These are phyloP conservation scores for Epinotia nisella DNA, from an alignment of 2,888 invertebrate genomes.

Conservation along the genomic window DNA sequence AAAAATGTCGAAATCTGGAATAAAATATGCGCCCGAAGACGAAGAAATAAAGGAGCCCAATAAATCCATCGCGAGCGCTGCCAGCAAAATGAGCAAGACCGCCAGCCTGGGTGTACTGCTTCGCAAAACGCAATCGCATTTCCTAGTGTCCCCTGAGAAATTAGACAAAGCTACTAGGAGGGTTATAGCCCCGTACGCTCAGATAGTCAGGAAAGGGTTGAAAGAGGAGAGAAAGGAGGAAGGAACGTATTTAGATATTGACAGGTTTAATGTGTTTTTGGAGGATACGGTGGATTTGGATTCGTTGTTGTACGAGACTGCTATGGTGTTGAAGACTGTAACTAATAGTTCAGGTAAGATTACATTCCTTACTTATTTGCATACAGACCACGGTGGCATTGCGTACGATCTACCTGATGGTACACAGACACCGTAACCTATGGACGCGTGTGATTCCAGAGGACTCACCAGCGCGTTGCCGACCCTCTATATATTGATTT, in stretches of 20 bases:
- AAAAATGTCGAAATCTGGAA: background rate
- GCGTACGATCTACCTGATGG: too few relatives aligned
- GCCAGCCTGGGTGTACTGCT: slow-evolving; percentile 43
- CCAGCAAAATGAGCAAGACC: background rate
- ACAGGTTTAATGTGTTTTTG: slow-evolving; percentile 78
- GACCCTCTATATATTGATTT: too few relatives aligned
- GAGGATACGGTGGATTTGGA: slow-evolving; percentile 84
- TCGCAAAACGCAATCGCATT: slow-evolving; percentile 70
- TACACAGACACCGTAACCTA: too few relatives aligned
- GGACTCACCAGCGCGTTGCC: too few relatives aligned
- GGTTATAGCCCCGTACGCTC: slow-evolving; percentile 86
- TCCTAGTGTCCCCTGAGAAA: slow-evolving; percentile 74
- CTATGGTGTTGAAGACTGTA: slow-evolving; percentile 82
- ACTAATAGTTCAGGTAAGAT: slow-evolving; percentile 82
- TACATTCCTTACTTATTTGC: too few relatives aligned
- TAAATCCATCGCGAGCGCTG: background rate
- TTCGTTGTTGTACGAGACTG: slow-evolving; percentile 83
- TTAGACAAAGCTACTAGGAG: slow-evolving; percentile 82
- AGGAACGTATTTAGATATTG: slow-evolving; percentile 72
- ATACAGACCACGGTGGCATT: too few relatives aligned
- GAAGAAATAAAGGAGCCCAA: background rate
- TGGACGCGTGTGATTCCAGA: too few relatives aligned
- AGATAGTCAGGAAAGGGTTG: slow-evolving; percentile 73
- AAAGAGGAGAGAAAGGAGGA: slow-evolving; percentile 67
- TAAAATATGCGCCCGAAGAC: background rate